A percentile compares a stretch with the other conserved stretches of the same genome.
phyloP scores from a whole-genome alignment of 37 sponge, comb jelly and placozoan species.

The Agelas oroides region DNA sequence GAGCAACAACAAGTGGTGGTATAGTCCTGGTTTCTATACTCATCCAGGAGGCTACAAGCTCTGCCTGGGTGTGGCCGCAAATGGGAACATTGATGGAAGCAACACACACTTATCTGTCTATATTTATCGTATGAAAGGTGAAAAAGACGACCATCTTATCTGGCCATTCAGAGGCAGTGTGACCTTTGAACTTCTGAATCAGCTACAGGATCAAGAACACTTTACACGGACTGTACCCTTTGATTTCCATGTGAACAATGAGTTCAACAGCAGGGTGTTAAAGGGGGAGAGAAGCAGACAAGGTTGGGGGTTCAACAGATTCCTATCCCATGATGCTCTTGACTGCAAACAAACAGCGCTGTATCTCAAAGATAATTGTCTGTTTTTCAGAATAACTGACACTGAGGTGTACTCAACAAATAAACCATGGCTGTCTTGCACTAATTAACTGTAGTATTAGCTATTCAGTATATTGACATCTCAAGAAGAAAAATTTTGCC shows the following conservation, averaged over 20 bases:
- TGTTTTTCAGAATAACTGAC: background rate
- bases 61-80: background rate
- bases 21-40: background rate
- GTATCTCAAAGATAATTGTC: conserved; percentile 22
- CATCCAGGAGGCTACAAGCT: conserved; percentile 5
- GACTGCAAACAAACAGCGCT: background rate
- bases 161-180: background rate
- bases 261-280: background rate
- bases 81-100: background rate
- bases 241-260: background rate
- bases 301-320: conserved; percentile 1
- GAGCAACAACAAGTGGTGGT: conserved; percentile 5
- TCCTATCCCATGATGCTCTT: background rate
- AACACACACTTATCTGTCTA: background rate
- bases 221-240: background rate
- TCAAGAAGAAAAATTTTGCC: no score
- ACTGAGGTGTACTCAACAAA: conserved; percentile 10
- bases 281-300: background rate
- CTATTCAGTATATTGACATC: no score
- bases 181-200: background rate
- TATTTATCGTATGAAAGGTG: background rate
- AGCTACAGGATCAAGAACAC: background rate
- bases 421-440: no score
- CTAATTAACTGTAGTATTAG: no score
- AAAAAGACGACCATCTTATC: background rate